Base-by-base conservation (phyloP, 2,113 vertebrate species). In the Cinclus mexicanus region DNA sequence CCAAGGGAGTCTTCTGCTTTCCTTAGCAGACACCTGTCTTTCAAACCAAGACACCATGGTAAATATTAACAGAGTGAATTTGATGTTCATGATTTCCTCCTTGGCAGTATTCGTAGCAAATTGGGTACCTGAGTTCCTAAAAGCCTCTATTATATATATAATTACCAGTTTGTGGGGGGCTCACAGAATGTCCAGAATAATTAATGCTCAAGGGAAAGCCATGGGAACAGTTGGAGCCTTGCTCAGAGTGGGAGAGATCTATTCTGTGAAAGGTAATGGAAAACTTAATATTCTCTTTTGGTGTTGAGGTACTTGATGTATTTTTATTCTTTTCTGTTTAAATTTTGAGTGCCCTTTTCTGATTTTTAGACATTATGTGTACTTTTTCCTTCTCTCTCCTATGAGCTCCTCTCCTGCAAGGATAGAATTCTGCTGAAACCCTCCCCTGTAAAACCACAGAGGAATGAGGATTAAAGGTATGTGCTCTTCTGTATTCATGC, bases 261-360 rank as follows among this genome's bases (percentile, higher is more conserved):
- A 35, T 95, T 95, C 77, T 89, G 64, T 95, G 75, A 96, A 97
- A 94, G 67, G 83, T 95, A 96, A 93, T 89, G 88, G 96, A 97
- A 98, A 97, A 92, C 85, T 95, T 86, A 95, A 63, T 97, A 94
- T 89, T 97, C 52, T 95, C 95, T 97, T 97, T 91, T 75, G 61
- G 91, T 95, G 83, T 75, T 92, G 90, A 97, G 96, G 93, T 97
- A 97, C 89, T 74, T 82, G 94, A 96, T 97, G 95, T 97, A 92
- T 97, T 97, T 97, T 97, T 94, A 84, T 95, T 97, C 87, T 90
- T 78, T 95, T 77, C 60, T 95, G 93, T 97, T 98, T 98, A 96
- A 87, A 97, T 97, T 96, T 79, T 97, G 91, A 74, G 56, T 86
- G 52, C 49, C 16, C 56, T 96, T 93, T 93, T 88, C 80, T 96